Evolutionary conservation across 2,113 vertebrate species (phyloP), one percentile per base, ranked within the genome.

Genomic region (Potamarius usumacintae): DNA sequence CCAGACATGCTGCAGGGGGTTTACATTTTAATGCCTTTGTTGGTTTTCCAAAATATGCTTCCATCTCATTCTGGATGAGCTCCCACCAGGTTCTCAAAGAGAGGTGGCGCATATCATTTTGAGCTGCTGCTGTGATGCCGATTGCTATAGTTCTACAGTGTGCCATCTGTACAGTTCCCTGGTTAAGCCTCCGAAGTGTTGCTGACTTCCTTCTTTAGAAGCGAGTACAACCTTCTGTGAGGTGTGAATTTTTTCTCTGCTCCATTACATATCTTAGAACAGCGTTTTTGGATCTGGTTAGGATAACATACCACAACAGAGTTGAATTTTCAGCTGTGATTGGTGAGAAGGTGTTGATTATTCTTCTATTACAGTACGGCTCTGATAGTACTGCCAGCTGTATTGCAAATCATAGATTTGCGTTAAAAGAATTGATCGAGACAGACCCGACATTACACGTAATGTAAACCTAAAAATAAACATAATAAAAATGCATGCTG

Each of bases 41-140:
- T 96, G 94, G 94, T 95, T 95, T 95, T 96, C 95, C 94, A 96
- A 94, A 96, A 96, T 96, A 95, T 96, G 95, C 95, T 96, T 93
- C 93, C 93, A 93, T 94, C 94, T 93, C 93, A 91, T 94, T 90
- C 93, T 94, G 94, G 92, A 94, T 27, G 90, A 90, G 91, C 90
- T 94, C 94, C 91, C 94, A 77, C 94, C 91, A 85, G 93, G 94
- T 94, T 94, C 93, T 93, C 93, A 92, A 92, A 92, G 94, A 94
- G 94, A 94, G 93, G 93, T 94, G 93, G 93, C 84, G 92, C 92
- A 91, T 90, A 91, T 92, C 91, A 90, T 91, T 94, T 88, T 87
- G 77, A 81, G 80, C 82, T 81, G 72, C 30, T 58, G 84, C 79
- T 18, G 52, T 74, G 55, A 69, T n/a, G 30, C 65, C 52, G 62